phyloP scores from a whole-genome alignment of 2,113 vertebrate genomes.

The Hoplias malabaricus region DNA sequence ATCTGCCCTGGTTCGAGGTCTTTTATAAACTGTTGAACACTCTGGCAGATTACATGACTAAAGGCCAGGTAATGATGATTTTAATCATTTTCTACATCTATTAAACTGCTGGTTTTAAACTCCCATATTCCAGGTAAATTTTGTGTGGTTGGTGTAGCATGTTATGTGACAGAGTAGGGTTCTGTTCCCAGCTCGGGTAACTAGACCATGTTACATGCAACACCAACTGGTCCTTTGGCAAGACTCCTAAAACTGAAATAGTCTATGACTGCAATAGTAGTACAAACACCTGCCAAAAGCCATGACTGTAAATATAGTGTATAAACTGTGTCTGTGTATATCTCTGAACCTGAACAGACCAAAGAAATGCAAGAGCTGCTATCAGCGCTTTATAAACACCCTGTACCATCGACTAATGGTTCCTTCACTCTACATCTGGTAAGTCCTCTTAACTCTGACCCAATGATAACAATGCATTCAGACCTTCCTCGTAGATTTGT shows the following conservation, averaged over 20 bases:
- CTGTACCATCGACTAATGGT: slow-evolving; percentile 63
- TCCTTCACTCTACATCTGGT: slow-evolving; percentile 78
- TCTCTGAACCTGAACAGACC: slow-evolving; percentile 63
- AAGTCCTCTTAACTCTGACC: too few species aligned
- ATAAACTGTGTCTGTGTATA: neutral
- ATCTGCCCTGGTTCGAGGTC: slow-evolving; percentile 89
- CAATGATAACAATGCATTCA: too few species aligned
- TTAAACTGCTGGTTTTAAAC: too few species aligned
- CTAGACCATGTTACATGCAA: too few species aligned
- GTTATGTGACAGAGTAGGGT: too few species aligned
- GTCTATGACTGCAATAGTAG: too few species aligned
- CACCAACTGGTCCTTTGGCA: too few species aligned
- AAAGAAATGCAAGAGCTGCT: slow-evolving; percentile 76
- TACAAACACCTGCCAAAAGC: neutral
- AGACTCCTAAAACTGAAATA: too few species aligned
- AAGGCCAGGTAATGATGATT: slow-evolving; percentile 76
- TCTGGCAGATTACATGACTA: slow-evolving; percentile 80
- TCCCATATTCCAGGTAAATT: too few species aligned
- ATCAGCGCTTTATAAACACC: slow-evolving; percentile 69
- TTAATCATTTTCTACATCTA: neutral
- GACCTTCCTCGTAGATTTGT: too few species aligned
- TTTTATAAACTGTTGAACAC: slow-evolving; percentile 91
- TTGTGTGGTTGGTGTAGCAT: too few species aligned
- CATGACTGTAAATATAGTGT: neutral
- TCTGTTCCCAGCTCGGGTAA: too few species aligned